phyloP scores from a whole-genome alignment of 2,113 vertebrate genomes.

The Corydoras maculifer region DNA sequence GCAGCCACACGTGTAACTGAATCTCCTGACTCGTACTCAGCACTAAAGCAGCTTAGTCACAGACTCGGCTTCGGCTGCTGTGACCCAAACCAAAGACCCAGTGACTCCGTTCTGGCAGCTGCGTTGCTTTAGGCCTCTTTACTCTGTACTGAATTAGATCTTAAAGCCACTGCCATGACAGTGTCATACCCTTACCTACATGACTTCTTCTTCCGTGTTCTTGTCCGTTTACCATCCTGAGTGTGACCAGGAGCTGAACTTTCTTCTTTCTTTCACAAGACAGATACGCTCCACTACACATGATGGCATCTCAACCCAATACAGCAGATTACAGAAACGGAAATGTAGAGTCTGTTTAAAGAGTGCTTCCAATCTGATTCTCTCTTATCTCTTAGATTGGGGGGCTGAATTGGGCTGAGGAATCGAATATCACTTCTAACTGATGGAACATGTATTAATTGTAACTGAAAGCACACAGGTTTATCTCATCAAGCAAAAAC shows the following conservation, averaged over 20 bases:
- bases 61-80: background rate
- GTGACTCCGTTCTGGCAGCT: constrained; percentile 21
- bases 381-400: background rate
- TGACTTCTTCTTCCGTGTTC: background rate
- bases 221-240: constrained; percentile 18
- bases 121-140: background rate
- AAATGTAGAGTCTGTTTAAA: background rate
- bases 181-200: background rate
- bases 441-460: background rate
- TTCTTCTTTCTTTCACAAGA: constrained; percentile 8
- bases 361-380: background rate
- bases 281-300: background rate
- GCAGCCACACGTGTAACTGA: background rate
- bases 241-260: constrained; percentile 15
- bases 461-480: background rate
- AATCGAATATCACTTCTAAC: too few relatives aligned
- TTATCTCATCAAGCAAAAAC: background rate
- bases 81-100: constrained; percentile 4
- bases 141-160: constrained; percentile 20
- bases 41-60: constrained; percentile 6
- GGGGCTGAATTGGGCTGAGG: too few relatives aligned
- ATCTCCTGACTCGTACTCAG: background rate
- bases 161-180: constrained; percentile 1
- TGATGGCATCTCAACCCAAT: background rate
- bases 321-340: background rate